A percentile compares a stretch with the other conserved stretches of the same genome.
Evolutionary conservation across 1,140 invertebrate genomes (phyloP).

Genomic region (Apis florea): DNA sequence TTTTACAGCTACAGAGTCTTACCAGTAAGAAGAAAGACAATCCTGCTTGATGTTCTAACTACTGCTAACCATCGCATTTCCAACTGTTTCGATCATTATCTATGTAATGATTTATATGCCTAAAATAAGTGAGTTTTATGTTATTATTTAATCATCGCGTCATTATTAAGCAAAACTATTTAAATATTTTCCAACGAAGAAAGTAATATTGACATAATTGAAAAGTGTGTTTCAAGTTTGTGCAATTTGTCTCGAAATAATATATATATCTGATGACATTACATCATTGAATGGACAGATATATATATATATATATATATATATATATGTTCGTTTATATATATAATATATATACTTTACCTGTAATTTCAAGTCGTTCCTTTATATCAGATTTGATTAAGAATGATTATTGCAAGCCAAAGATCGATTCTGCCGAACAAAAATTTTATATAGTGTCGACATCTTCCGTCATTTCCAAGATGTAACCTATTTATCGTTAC

Average conservation of each 20-base stretch:
- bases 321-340: background rate
- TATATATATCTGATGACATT: background rate
- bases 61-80: slow-evolving; percentile 18
- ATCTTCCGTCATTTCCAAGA: background rate
- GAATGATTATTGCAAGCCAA: slow-evolving; percentile 10
- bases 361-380: background rate
- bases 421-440: slow-evolving; percentile 19
- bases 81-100: background rate
- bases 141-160: background rate
- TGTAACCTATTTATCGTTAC: background rate
- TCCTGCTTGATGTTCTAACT: slow-evolving; percentile 73
- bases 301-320: background rate
- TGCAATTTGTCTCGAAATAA: background rate
- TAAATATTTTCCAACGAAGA: background rate
- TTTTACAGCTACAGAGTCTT: slow-evolving; percentile 81
- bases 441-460: slow-evolving; percentile 18
- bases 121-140: background rate
- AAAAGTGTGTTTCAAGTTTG: background rate
- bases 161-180: background rate
- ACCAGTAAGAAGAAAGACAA: slow-evolving; percentile 77
- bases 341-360: background rate
- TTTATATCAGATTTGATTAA: background rate
- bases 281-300: background rate
- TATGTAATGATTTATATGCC: background rate
- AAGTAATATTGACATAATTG: background rate